Conservation (phyloP, 2,113 vertebrate genomes). For the Holacanthus passer region DNA sequence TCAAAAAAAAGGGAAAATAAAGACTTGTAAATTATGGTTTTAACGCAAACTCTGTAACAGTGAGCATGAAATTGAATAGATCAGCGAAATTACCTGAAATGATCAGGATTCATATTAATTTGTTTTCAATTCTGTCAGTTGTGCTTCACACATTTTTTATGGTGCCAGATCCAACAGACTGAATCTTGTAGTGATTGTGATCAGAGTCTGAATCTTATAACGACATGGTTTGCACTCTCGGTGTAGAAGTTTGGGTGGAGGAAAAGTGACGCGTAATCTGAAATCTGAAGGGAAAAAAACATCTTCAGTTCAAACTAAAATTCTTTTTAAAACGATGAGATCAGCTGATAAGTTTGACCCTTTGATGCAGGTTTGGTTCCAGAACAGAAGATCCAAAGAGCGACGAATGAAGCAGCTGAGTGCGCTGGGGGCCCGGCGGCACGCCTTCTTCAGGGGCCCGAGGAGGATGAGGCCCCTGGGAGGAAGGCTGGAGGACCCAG, state of each 20-base stretch:
- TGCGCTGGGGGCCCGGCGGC: constrained; percentile 91
- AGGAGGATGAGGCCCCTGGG: constrained; percentile 95
- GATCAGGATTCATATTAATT: constrained; percentile 17
- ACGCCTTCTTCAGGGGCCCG: constrained; percentile 95
- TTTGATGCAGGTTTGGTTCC: constrained; percentile 78
- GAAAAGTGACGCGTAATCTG: background rate
- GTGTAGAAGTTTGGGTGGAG: background rate
- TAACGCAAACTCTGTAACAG: constrained; percentile 19
- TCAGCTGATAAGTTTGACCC: constrained; percentile 7
- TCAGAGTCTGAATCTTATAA: background rate
- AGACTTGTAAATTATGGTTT: constrained; percentile 10
- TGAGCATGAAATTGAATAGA: constrained; percentile 11
- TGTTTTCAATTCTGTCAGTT: background rate
- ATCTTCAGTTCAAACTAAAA: background rate
- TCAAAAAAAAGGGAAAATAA: too few species aligned
- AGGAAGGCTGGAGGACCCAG: constrained; percentile 94
- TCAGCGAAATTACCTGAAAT: background rate
- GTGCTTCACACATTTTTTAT: background rate
- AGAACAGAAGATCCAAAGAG: constrained; percentile 91
- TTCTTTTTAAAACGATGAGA: background rate
- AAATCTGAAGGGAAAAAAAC: too few species aligned
- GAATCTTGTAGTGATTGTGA: background rate
- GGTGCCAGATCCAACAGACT: background rate
- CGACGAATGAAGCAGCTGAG: constrained; percentile 96
- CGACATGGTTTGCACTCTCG: background rate